A percentile compares a stretch with the other conserved stretches of the same genome.
Evolutionary conservation across 2,888 invertebrate species (phyloP).

Genomic region (Morpho helenor): DNA sequence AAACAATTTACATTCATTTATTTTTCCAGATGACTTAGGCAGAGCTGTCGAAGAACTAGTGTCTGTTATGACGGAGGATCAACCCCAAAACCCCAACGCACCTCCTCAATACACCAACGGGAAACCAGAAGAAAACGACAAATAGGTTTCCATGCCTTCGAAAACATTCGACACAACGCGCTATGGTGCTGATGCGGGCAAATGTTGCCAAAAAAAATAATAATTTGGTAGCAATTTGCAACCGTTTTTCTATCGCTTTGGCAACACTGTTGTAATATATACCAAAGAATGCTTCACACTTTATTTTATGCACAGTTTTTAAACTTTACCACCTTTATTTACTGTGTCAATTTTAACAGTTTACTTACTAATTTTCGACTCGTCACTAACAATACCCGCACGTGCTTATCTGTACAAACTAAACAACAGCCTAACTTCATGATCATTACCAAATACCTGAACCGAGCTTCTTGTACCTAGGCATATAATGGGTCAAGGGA

Average conservation of each 20-base stretch:
- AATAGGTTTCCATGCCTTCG: constrained; percentile 28
- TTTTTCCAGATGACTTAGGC: constrained; percentile 86
- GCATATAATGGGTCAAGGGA: constrained; percentile 33
- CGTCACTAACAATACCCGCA: constrained; percentile 69
- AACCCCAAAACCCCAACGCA: constrained; percentile 46
- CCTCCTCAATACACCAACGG: constrained; percentile 75
- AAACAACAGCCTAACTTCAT: constrained; percentile 53
- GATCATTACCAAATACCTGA: constrained; percentile 41
- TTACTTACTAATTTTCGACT: constrained; percentile 70
- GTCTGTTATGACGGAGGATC: constrained; percentile 91
- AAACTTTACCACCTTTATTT: constrained; percentile 1
- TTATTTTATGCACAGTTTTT: constrained; percentile 13
- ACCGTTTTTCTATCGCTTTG: constrained; percentile 39
- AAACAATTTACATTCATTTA: neutral
- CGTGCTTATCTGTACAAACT: constrained; percentile 35
- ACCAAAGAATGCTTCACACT: constrained; percentile 27
- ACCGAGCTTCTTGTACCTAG: constrained; percentile 42
- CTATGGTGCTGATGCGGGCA: constrained; percentile 30
- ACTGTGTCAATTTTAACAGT: constrained; percentile 9
- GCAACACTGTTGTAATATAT: constrained; percentile 56
- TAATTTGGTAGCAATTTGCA: constrained; percentile 17
- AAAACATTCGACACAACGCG: constrained; percentile 32
- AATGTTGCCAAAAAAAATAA: constrained; percentile 20
- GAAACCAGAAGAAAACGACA: constrained; percentile 57
- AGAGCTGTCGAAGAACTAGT: constrained; percentile 93